Evolutionary conservation across 2,113 vertebrate species (phyloP).

Genomic region (Cheilinus undulatus): DNA sequence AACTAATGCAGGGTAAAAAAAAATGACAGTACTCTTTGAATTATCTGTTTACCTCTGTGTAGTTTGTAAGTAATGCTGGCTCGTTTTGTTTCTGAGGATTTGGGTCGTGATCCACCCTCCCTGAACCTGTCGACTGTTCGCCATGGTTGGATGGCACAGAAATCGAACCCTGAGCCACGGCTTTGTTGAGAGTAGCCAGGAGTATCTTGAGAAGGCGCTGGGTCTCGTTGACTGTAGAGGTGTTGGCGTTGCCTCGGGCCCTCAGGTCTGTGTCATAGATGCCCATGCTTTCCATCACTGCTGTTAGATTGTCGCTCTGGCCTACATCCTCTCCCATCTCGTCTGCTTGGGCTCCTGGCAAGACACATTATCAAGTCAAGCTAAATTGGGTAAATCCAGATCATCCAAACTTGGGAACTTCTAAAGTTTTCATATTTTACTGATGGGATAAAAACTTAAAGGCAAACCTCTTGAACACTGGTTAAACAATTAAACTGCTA

Average conservation of each 20-base stretch:
- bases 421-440: too few relatives aligned
- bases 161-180: constrained; percentile 73
- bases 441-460: too few relatives aligned
- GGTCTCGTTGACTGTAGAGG: constrained; percentile 70
- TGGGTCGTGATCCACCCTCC: constrained; percentile 40
- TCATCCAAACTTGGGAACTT: too few relatives aligned
- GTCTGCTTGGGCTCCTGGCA: constrained; percentile 47
- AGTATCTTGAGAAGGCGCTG: constrained; percentile 83
- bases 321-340: constrained; percentile 58
- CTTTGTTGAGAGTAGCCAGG: constrained; percentile 80
- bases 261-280: constrained; percentile 88
- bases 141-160: constrained; percentile 46
- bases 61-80: constrained; percentile 66
- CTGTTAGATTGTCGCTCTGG: constrained; percentile 79
- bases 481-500: too few relatives aligned
- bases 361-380: too few relatives aligned
- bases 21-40: neutral
- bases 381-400: too few relatives aligned
- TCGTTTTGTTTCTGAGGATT: constrained; percentile 59
- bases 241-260: constrained; percentile 57
- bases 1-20: neutral
- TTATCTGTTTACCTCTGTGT: constrained; percentile 74
- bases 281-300: constrained; percentile 84
- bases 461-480: too few relatives aligned
- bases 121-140: constrained; percentile 44